phyloP scores from a whole-genome alignment of 1,140 invertebrate species.

The Thaumetopoea pityocampa region DNA sequence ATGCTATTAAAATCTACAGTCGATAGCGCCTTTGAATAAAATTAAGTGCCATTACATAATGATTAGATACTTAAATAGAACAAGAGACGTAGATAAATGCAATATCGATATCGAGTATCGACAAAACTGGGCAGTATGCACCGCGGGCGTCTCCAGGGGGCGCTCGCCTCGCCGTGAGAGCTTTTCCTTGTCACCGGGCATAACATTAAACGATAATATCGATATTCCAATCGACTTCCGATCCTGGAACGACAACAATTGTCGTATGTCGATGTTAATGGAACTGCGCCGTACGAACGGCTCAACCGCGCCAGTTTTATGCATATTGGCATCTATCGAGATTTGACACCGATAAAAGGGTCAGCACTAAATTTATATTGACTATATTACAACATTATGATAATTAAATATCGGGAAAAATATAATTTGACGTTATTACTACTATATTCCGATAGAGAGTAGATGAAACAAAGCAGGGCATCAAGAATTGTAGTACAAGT shows the following conservation, averaged over 20 bases:
- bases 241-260: conserved; percentile 60
- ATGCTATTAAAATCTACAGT: too few species aligned
- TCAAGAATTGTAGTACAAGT: too few species aligned
- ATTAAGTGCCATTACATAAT: too few species aligned
- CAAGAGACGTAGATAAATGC: conserved; percentile 33
- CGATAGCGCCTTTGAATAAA: too few species aligned
- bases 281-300: conserved; percentile 23
- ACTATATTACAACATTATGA: not conserved
- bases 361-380: too few species aligned
- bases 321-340: conserved; percentile 26
- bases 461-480: too few species aligned
- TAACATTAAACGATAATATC: conserved; percentile 70
- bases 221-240: conserved; percentile 48
- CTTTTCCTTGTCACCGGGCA: conserved; percentile 67
- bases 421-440: too few species aligned
- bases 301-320: conserved; percentile 30
- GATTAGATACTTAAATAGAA: too few species aligned
- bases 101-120: conserved; percentile 18
- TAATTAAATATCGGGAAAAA: not conserved
- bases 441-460: too few species aligned
- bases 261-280: conserved; percentile 50
- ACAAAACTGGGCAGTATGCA: conserved; percentile 25
- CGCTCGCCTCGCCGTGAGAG: conserved; percentile 38
- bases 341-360: conserved; percentile 13
- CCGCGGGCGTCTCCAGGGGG: conserved; percentile 34